Base-by-base conservation (phyloP, 2,888 invertebrate genomes). In the Dynastes maya region DNA sequence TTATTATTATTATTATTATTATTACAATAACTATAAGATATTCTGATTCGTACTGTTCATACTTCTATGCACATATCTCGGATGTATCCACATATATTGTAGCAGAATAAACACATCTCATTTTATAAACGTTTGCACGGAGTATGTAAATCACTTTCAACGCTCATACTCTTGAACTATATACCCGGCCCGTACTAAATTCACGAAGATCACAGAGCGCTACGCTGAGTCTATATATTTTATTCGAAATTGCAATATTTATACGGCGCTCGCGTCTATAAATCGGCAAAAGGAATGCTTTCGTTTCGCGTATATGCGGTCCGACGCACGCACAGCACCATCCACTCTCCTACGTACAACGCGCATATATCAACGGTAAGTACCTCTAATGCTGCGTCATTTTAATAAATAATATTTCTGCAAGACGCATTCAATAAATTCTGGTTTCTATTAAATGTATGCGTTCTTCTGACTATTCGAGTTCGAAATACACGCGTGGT, bases 331-430 rank as follows among this genome's bases (percentile, higher is more conserved):
- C 22, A 22, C 8, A 55, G 22, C 8, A 6, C 55, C 45, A 11
- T 45, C 45, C 45, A 8, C 45, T 45, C 8, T 27, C 55, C 55
- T 32, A 32, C 5, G 32, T 58, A 58, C 70, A 29, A 51, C 27
- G 27, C 29, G 27, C 72, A 72, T 78, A 80, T 79, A 77, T 76
- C 80, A 78, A 76, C 67, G 65, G 72, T 80, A 80, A 80, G 77
- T 80, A 80, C 78, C 76, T 79, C 80, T 80, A 80, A 80, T 80
- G 78, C 75, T 65, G 72, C 64, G 70, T 74, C 75, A 65, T 79
- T 77, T 80, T 77, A 78, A 80, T 80, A 80, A 80, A 80, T 80
- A 80, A 80, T 70, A 67, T 80, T 74, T 74, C 77, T 64, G 80
- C 80, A 63, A 77, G 78, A 79, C 80, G 76, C 58, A 77, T 77